phyloP scores from a whole-genome alignment of 2,888 invertebrate genomes.

The Myopa testacea region DNA sequence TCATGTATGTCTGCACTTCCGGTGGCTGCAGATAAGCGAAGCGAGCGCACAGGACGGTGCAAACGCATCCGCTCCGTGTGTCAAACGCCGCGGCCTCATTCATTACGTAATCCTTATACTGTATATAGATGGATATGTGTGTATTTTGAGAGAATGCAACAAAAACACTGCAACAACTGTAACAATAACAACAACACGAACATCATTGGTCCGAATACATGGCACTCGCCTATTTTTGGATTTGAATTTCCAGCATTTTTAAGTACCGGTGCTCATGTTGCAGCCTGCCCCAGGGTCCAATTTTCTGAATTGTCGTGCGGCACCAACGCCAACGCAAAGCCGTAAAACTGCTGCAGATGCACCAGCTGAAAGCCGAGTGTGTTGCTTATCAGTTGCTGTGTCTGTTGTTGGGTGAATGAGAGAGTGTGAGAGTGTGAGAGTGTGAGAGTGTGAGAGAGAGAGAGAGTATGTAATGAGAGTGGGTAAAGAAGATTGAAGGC shows the following conservation, averaged over 20 bases:
- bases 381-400: background rate
- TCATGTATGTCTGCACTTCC: slow-evolving; percentile 21
- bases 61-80: slow-evolving; percentile 10
- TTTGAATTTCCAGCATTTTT: slow-evolving; percentile 18
- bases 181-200: slow-evolving; percentile 11
- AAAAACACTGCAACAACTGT: background rate
- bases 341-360: slow-evolving; percentile 5
- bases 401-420: background rate
- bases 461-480: background rate
- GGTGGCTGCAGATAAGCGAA: slow-evolving; percentile 22
- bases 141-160: background rate
- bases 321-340: background rate
- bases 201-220: background rate
- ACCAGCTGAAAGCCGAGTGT: background rate
- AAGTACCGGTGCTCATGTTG: slow-evolving; percentile 15
- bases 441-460: background rate
- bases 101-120: background rate
- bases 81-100: slow-evolving; percentile 18
- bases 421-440: background rate
- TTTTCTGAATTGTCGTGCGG: slow-evolving; percentile 11
- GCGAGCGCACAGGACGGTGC: slow-evolving; percentile 4
- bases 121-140: background rate
- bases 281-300: slow-evolving; percentile 21
- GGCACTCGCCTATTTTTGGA: slow-evolving; percentile 9
- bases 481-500: background rate